A percentile compares a stretch with the other conserved stretches of the same genome.
Conservation (phyloP, 2,888 invertebrate genomes). For the Sinodicranocentrus sp. region DNA sequence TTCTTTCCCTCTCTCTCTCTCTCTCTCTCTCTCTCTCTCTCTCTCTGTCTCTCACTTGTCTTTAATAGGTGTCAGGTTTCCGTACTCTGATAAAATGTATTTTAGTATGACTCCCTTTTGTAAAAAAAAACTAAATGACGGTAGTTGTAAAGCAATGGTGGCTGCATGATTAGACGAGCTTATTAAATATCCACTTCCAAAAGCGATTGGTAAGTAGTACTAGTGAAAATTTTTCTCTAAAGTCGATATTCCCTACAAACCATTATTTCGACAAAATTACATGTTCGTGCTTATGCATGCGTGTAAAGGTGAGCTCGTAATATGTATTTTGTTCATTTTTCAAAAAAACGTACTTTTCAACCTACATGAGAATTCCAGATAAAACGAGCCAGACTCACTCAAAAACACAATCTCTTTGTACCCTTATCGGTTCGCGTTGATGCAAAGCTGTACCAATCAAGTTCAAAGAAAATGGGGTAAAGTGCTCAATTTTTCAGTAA, state of each 20-base stretch:
- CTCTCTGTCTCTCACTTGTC: conserved; percentile 26
- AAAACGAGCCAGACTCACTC: neutral
- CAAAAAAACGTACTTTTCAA: neutral
- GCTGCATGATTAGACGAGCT: neutral
- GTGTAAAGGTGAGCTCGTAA: conserved; percentile 18
- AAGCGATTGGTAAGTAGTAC: too few relatives aligned
- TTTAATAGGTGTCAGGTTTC: conserved; percentile 37
- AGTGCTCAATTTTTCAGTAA: neutral
- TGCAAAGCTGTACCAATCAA: conserved; percentile 7
- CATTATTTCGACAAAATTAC: conserved; percentile 5
- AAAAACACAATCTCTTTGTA: neutral
- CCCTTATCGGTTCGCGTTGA: neutral
- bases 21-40: conserved; percentile 12
- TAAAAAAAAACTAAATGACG: too few relatives aligned
- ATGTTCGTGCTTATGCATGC: conserved; percentile 39
- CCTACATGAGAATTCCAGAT: neutral
- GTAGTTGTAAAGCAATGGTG: conserved; percentile 16
- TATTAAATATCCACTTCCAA: too few relatives aligned
- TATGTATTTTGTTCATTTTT: neutral
- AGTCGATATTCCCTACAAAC: too few relatives aligned
- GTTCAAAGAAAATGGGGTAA: conserved; percentile 9
- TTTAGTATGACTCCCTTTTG: too few relatives aligned
- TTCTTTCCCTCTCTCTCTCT: neutral
- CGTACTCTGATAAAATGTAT: too few relatives aligned
- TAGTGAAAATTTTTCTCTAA: too few relatives aligned